Evolutionary conservation across 2,888 invertebrate genomes (phyloP), one percentile per base, ranked within the genome.

Genomic region (Hypselothyrea guttata): DNA sequence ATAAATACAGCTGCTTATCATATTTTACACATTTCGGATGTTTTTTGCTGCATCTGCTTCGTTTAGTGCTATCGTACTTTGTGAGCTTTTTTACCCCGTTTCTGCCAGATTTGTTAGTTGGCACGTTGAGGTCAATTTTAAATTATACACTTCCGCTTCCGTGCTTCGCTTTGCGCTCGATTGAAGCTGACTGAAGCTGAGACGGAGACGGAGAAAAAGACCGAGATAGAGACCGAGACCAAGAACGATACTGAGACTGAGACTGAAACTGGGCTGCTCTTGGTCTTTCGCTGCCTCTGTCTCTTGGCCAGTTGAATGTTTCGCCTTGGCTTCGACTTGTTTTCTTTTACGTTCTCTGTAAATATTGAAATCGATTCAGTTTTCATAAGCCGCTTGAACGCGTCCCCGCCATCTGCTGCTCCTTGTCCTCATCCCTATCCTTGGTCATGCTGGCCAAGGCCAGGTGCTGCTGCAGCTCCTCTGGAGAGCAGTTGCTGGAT

Each of bases 141-240:
- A 82, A 84, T 82, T 82, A 86, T 82, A 86, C 86, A 81, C 86
- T 82, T 84, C 74, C 84, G 81, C 71, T 74, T 84, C 76, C 71
- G 47, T 76, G 84, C 65, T 59, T 56, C 46, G 64, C 46, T 71
- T 83, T 76, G 62, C 84, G 74, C 83, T 81, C 84, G 84, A 81
- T 81, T 81, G 81, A 63, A 68, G 76, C 59, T 40, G 68, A 55
- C 70, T 61, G 47, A 22, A 22, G 22, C 22, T 22, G 5, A 22
- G 22, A 22, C 12, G 40, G 16, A 15, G 47, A 11, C 28, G 12
- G 7, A 22, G 13, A 13, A 11, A 4, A 12, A 2, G 35, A 27
- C 5, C 9, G 34, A 30, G 8, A 40, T n/a, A n/a, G n/a, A n/a
- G n/a, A n/a, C n/a, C n/a, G n/a, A n/a, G n/a, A n/a, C n/a, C n/a